phyloP scores from a whole-genome alignment of 2,113 vertebrate species.

The Agelaius tricolor region DNA sequence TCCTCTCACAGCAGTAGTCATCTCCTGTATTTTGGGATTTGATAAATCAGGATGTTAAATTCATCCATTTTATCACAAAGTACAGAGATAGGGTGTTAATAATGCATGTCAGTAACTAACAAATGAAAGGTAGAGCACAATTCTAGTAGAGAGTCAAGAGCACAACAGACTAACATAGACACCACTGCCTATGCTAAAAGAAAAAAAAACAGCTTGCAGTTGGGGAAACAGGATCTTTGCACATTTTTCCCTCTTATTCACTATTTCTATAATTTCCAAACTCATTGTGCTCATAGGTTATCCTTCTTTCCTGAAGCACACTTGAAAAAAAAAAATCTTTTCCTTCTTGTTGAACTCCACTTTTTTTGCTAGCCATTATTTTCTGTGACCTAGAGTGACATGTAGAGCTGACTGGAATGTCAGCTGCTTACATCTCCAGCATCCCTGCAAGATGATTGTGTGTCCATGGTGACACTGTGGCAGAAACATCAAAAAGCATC shows the following conservation, averaged over 20 bases:
- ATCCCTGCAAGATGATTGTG: fast-evolving
- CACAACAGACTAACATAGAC: background rate
- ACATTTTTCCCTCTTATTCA: background rate
- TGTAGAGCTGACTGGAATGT: background rate
- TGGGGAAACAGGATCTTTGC: background rate
- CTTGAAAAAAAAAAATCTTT: background rate
- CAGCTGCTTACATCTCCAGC: background rate
- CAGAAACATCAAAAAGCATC: background rate
- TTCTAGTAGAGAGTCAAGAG: background rate
- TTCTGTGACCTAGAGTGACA: background rate
- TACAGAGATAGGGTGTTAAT: background rate
- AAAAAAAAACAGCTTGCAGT: background rate
- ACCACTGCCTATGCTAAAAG: background rate
- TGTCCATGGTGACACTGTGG: background rate
- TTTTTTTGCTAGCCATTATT: background rate
- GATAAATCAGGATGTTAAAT: background rate
- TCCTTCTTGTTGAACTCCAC: background rate
- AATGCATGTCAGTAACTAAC: background rate
- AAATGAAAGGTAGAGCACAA: background rate
- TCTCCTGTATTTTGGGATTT: background rate
- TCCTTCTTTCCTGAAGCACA: background rate
- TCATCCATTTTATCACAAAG: background rate
- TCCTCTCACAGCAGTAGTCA: background rate
- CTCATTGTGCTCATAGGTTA: background rate
- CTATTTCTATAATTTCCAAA: background rate